Conservation (phyloP, 2,797 vertebrate genomes). For the Alectoris magna region DNA sequence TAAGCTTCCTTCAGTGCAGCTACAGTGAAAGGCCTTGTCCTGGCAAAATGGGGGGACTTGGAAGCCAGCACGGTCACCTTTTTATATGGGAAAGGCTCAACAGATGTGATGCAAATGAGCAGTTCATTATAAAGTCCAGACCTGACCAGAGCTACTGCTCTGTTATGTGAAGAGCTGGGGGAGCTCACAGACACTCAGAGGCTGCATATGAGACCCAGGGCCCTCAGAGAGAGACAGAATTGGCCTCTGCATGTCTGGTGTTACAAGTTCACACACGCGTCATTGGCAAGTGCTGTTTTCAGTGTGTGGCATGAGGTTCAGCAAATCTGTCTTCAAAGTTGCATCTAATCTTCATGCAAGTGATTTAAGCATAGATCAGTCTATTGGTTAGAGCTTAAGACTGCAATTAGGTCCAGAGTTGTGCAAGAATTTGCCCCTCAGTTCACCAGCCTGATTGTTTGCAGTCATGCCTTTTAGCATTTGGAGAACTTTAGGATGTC, state of each 20-base stretch:
- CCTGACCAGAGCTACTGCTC: background rate
- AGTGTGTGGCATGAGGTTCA: background rate
- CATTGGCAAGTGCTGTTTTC: background rate
- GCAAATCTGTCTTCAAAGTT: background rate
- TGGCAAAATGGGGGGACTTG: background rate
- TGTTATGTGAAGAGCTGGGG: background rate
- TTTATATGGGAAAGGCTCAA: background rate
- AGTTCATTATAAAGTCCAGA: background rate
- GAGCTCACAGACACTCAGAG: background rate
- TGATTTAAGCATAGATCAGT: background rate
- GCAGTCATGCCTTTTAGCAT: background rate
- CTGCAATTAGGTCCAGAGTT: background rate
- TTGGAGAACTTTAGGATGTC: rapidly evolving
- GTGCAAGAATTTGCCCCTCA: background rate
- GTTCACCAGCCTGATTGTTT: background rate
- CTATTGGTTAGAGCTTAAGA: background rate
- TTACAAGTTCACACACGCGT: too few species aligned
- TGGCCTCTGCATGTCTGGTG: background rate
- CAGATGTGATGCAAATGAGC: background rate
- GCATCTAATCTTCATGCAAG: background rate
- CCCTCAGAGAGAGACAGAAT: background rate
- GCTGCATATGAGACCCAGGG: background rate
- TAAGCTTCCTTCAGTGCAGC: background rate
- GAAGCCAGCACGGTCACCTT: background rate
- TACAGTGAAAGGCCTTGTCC: background rate